Evolutionary conservation across 2,797 vertebrate genomes (phyloP).

Genomic region (Muscicapa striata): DNA sequence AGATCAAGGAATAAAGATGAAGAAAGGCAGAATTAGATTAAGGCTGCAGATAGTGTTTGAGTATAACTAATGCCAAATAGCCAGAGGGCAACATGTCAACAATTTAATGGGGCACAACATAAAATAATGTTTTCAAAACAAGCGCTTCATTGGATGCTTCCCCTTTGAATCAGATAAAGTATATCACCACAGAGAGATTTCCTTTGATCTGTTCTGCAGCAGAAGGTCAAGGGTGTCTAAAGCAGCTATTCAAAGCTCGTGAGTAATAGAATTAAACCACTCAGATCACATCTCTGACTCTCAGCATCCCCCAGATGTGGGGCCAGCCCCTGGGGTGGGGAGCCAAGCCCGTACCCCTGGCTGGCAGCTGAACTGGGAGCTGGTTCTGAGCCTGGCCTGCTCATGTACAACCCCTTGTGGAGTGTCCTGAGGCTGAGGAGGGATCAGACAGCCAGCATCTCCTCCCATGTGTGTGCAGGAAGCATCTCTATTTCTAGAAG

Average conservation of each 20-base stretch:
- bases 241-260: slow-evolving; percentile 36
- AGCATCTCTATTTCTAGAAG: neutral
- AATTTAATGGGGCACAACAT: slow-evolving; percentile 45
- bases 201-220: slow-evolving; percentile 47
- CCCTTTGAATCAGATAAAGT: slow-evolving; percentile 54
- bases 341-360: fast-evolving
- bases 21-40: slow-evolving; percentile 20
- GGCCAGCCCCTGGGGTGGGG: neutral
- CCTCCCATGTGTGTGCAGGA: fast-evolving
- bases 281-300: neutral
- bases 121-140: slow-evolving; percentile 65
- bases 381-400: neutral
- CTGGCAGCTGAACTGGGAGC: neutral
- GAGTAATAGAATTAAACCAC: neutral
- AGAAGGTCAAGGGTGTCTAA: slow-evolving; percentile 51
- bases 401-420: fast-evolving
- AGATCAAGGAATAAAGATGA: slow-evolving; percentile 55
- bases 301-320: neutral
- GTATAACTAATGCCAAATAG: slow-evolving; percentile 50
- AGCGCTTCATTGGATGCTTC: slow-evolving; percentile 50
- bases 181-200: slow-evolving; percentile 8
- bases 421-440: neutral
- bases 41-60: neutral
- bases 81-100: slow-evolving; percentile 58
- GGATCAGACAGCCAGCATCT: neutral